Base-by-base conservation (phyloP, 2,888 invertebrate genomes). In the Drosophila pegasa region DNA sequence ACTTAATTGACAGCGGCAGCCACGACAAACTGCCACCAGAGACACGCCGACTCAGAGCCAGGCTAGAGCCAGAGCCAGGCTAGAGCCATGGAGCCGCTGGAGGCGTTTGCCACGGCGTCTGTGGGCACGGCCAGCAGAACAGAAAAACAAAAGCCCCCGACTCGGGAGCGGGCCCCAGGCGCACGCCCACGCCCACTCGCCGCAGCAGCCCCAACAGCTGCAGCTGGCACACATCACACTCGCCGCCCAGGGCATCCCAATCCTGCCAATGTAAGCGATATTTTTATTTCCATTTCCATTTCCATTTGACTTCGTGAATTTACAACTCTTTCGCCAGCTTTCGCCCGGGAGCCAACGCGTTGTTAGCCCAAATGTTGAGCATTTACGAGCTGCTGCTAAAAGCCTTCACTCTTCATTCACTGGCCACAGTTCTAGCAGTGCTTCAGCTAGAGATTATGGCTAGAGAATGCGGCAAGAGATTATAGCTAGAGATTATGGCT, bases 1-100 rank as follows among this genome's bases (percentile, higher is more conserved):
- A 87, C 88, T 82, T 87, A 82, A 83, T 80, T 70, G 87, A 80
- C 87, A 80, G 87, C 87, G 71, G 71, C 88, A 82, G 87, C 85
- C 82, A 84, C 82, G 87, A 84, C 87, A 87, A 84, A 85, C 78
- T 87, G 87, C 81, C 87, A 82, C 68, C 66, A 80, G 63, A 64
- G 63, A 58, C 75, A 74, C 45, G 62, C 58, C 40, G 38, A 57
- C 31, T 22, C 50, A 59, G 22, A 7, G 41, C 20, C 29, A 20
- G 40, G 52, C 35, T 27, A 40, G 7, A 9, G 14, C 12, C 4
- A 14, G 47, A 31, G 47, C n/a, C 10, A 2, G 12, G 35, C 5
- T 4, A 35, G 35, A 35, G n/a, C 14, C n/a, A 35, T 10, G 22
- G 33, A 14, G 31, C 20, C 25, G 10, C 55, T 54, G 64, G 35